phyloP scores from a whole-genome alignment of 1,140 invertebrate species.

The Scaptomyza pallida region DNA sequence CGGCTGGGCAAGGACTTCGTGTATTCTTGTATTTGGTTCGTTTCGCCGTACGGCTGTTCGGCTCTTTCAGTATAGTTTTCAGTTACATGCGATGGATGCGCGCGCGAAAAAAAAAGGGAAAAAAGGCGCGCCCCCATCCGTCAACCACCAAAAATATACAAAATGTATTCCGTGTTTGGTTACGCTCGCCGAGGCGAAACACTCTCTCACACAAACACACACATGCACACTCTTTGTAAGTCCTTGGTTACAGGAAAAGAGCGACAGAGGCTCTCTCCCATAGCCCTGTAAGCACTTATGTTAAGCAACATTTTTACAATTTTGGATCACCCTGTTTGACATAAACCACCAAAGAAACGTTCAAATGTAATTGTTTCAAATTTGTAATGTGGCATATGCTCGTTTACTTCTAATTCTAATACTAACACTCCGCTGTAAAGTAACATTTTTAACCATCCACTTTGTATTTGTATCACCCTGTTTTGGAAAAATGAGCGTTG shows the following conservation, averaged over 20 bases:
- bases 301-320: constrained; percentile 10
- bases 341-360: background rate
- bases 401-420: too few relatives aligned
- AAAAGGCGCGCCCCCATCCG: constrained; percentile 61
- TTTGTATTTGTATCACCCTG: too few relatives aligned
- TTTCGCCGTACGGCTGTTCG: constrained; percentile 8
- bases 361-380: constrained; percentile 1
- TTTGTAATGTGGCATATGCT: constrained; percentile 61
- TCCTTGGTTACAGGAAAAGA: constrained; percentile 12
- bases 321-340: constrained; percentile 16
- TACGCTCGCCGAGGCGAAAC: background rate
- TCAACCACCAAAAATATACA: constrained; percentile 60
- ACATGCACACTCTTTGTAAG: constrained; percentile 3
- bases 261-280: constrained; percentile 14
- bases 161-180: constrained; percentile 66
- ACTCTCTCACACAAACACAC: background rate
- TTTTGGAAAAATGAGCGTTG: too few relatives aligned
- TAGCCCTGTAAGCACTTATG: constrained; percentile 7
- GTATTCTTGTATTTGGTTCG: constrained; percentile 26
- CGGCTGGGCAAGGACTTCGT: constrained; percentile 47
- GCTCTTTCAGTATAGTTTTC: constrained; percentile 60
- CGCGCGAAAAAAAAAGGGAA: constrained; percentile 70
- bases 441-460: too few relatives aligned
- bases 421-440: too few relatives aligned
- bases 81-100: constrained; percentile 59